Conservation (phyloP, 2,797 vertebrate species). For the Otolemur crassicaudatus region DNA sequence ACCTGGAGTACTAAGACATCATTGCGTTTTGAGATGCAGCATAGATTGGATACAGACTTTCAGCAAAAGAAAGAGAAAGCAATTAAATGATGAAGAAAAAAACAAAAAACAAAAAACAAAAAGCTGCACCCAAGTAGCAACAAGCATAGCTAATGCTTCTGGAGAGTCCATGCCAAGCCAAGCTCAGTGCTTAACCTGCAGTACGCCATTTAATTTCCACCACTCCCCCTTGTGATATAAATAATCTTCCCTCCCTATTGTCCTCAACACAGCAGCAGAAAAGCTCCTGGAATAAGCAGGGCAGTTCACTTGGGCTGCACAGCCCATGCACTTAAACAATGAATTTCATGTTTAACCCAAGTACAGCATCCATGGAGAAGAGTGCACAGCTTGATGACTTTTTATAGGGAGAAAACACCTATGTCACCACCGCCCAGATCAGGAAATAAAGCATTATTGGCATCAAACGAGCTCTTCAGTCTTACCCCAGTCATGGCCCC, state of each 20-base stretch:
- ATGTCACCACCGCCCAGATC: neutral
- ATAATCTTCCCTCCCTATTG: neutral
- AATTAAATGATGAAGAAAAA: neutral
- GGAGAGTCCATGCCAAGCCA: neutral
- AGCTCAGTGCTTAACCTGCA: neutral
- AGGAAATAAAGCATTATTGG: neutral
- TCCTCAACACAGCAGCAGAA: neutral
- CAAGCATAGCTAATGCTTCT: neutral
- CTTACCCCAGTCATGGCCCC: too few species aligned
- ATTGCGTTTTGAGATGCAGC: slow-evolving; percentile 19
- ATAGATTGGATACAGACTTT: neutral
- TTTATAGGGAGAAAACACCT: neutral
- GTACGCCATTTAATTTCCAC: neutral
- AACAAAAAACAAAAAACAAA: neutral
- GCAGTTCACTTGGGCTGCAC: neutral
- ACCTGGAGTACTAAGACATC: neutral
- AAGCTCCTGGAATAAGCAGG: neutral
- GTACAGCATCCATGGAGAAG: neutral
- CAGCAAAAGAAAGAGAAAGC: neutral
- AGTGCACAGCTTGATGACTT: neutral
- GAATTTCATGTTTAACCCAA: neutral
- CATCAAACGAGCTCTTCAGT: neutral
- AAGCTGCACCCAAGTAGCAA: neutral
- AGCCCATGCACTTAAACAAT: neutral
- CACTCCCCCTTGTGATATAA: neutral